These are phyloP conservation scores for Patella caerulea DNA, from an alignment of 2,888 invertebrate species.

Conservation along the genomic window DNA sequence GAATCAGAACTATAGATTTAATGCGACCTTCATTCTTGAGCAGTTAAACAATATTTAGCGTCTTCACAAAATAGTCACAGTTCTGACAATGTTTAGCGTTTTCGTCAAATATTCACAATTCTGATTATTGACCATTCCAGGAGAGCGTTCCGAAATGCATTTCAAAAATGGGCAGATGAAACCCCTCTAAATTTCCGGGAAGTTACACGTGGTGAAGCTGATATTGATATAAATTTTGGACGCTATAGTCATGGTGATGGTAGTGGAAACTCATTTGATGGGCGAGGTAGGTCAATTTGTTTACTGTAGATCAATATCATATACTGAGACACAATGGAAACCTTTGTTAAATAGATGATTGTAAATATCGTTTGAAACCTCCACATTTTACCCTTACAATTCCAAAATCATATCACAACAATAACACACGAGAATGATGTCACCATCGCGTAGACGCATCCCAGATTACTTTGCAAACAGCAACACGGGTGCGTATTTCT, in stretches of 20 bases:
- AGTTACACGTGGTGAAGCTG: slow-evolving; percentile 44
- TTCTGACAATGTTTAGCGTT: too few relatives aligned
- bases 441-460: neutral
- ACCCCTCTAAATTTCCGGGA: slow-evolving; percentile 56
- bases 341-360: too few relatives aligned
- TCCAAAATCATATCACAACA: neutral
- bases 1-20: too few relatives aligned
- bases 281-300: slow-evolving; percentile 50
- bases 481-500: too few relatives aligned
- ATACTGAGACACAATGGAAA: too few relatives aligned
- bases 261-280: slow-evolving; percentile 64
- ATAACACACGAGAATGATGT: neutral
- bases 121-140: slow-evolving; percentile 38
- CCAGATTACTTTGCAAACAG: too few relatives aligned
- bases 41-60: too few relatives aligned
- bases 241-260: slow-evolving; percentile 62
- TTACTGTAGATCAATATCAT: too few relatives aligned
- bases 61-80: too few relatives aligned
- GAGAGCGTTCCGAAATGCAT: slow-evolving; percentile 54
- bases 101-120: too few relatives aligned
- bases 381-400: neutral
- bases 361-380: too few relatives aligned
- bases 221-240: slow-evolving; percentile 63
- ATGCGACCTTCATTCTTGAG: too few relatives aligned
- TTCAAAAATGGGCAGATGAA: slow-evolving; percentile 62